Conservation (phyloP, 1,140 invertebrate genomes). For the Aphelinus atriplicis region DNA sequence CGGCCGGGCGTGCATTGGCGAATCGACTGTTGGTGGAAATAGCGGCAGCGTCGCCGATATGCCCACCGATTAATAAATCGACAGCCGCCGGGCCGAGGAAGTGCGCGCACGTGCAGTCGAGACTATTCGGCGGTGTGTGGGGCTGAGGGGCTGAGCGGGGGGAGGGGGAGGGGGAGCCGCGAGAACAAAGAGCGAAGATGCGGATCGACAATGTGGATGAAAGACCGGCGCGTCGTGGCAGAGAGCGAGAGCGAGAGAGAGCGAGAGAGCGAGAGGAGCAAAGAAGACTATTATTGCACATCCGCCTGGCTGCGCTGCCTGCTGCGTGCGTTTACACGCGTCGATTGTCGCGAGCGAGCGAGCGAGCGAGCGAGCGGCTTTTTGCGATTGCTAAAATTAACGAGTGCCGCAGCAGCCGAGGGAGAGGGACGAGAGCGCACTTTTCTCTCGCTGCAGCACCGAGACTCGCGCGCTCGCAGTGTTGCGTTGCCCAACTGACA, state of each 20-base stretch:
- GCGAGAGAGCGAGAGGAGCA: slow-evolving; percentile 34
- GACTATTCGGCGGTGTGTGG: too few species aligned
- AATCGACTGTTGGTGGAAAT: too few species aligned
- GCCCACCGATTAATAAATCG: slow-evolving; percentile 15
- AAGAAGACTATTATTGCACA: slow-evolving; percentile 35
- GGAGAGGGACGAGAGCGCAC: too few species aligned
- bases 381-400: slow-evolving; percentile 40
- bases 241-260: slow-evolving; percentile 36
- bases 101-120: too few species aligned
- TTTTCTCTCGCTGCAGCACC: neutral
- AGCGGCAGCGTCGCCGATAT: neutral
- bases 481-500: neutral
- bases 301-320: neutral
- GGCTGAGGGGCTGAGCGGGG: too few species aligned
- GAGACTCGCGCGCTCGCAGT: neutral
- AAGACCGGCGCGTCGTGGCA: neutral
- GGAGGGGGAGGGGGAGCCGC: slow-evolving; percentile 7
- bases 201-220: slow-evolving; percentile 33
- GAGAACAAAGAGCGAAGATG: slow-evolving; percentile 14
- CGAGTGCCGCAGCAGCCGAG: neutral
- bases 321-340: slow-evolving; percentile 20
- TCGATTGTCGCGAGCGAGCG: slow-evolving; percentile 22
- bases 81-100: too few species aligned
- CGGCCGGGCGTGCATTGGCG: neutral
- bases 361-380: slow-evolving; percentile 3